These are phyloP conservation scores for Todus mexicanus DNA, from an alignment of 2,797 vertebrate genomes.

Conservation along the genomic window DNA sequence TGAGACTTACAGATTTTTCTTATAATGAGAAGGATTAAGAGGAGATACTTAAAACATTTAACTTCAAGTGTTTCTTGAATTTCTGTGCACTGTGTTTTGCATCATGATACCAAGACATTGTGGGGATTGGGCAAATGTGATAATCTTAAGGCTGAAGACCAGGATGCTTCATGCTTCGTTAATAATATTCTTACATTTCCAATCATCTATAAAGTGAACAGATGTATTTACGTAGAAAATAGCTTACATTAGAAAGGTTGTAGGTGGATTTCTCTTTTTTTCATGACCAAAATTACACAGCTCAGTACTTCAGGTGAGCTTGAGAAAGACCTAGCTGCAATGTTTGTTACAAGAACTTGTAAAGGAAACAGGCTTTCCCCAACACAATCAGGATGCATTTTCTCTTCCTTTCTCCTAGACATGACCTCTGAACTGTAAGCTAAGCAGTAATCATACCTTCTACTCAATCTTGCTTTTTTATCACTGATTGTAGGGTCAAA, in stretches of 20 bases:
- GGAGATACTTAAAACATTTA: background rate
- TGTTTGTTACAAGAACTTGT: background rate
- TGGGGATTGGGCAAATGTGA: background rate
- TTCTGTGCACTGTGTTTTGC: background rate
- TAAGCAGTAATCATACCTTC: background rate
- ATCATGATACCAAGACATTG: background rate
- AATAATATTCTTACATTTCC: background rate
- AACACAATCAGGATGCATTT: background rate
- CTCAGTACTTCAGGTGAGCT: background rate
- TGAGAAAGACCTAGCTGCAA: background rate
- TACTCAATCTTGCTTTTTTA: background rate
- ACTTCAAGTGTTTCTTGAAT: background rate
- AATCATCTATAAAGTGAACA: background rate
- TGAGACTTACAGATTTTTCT: background rate
- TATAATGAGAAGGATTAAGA: background rate
- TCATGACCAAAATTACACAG: slow-evolving; percentile 1
- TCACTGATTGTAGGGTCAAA: background rate
- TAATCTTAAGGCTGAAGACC: background rate
- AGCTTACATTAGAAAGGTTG: background rate
- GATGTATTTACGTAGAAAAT: background rate
- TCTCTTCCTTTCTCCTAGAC: background rate
- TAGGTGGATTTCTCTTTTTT: slow-evolving; percentile 34
- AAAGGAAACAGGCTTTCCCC: background rate
- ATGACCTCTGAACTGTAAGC: background rate
- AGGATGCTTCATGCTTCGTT: background rate